phyloP scores from a whole-genome alignment of 2,113 vertebrate species.

The Orcinus orca region DNA sequence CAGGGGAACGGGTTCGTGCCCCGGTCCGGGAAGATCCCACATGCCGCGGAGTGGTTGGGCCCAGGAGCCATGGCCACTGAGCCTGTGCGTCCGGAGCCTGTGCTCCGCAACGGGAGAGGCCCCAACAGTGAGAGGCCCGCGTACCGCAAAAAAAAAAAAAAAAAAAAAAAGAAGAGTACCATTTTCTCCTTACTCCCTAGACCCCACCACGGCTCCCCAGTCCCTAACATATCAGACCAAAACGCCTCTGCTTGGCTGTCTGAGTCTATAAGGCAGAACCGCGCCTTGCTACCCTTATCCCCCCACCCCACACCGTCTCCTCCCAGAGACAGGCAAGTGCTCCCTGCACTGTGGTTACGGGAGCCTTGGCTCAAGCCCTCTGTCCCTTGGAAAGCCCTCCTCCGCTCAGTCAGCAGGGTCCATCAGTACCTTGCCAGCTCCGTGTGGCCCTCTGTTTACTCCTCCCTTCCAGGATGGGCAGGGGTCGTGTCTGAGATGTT shows the following conservation, averaged over 20 bases:
- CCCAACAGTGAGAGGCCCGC: no score
- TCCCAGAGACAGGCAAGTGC: neutral
- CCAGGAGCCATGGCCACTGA: no score
- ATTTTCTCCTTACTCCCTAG: neutral
- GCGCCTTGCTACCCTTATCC: no score
- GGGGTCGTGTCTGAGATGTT: neutral
- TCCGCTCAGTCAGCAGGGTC: neutral
- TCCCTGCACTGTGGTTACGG: fast-evolving
- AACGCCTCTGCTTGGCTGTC: neutral
- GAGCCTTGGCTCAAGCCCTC: neutral
- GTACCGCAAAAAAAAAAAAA: no score
- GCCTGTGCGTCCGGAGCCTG: no score
- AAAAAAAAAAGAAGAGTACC: neutral
- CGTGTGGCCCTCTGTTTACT: fast-evolving
- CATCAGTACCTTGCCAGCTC: neutral
- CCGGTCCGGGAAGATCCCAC: no score
- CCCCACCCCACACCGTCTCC: neutral
- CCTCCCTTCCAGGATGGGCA: neutral
- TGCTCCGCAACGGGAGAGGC: no score
- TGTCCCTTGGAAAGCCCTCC: neutral
- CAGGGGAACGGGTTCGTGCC: no score
- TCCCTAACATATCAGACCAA: fast-evolving
- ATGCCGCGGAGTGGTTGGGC: no score
- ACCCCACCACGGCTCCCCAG: neutral
- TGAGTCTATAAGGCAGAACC: neutral